Base-by-base conservation (phyloP, 2,113 vertebrate genomes). In the Empidonax traillii region DNA sequence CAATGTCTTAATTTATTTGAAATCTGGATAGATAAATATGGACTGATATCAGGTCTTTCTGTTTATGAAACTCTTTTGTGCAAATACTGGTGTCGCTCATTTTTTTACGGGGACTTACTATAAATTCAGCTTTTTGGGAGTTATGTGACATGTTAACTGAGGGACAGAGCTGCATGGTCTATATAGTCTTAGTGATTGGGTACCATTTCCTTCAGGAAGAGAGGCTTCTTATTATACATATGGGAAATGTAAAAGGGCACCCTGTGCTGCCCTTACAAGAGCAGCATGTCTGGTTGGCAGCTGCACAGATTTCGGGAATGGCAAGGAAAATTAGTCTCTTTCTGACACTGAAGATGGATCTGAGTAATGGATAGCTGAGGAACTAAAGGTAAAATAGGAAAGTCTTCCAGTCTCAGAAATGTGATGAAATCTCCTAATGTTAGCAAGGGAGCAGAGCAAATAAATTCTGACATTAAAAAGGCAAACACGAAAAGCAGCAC, bases 1-100 rank as follows among this genome's bases (percentile, higher is more conserved):
- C 51, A 73, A 25, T 71, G 30, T 67, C 88, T 87, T 88, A 62
- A 80, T 93, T 87, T 83, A 80, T 86, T 47, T 94, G 87, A 87
- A 96, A 88, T 73, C 55, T 43, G 18, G 15, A n/a, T 65, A 88
- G 85, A 80, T 66, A 79, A 79, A 85, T 51, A 76, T 15, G 17
- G 37, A 52, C 47, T 95, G 35, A 83, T 59, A 80, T 11, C n/a
- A 43, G n/a, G 51, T 30, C 61, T 55, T 85, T 62, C 41, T 4
- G 0, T 37, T 87, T 87, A 56, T 24, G 25, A 14, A 90, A 56
- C 35, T 46, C 33, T 37, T 78, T 24, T 17, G n/a, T 31, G 8
- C 13, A 76, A 67, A 85, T 21, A 21, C 14, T 61, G 24, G 20
- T 15, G 22, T 1, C 3, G 5, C 53, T 56, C 3, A 41, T 58